Base-by-base conservation (phyloP, 2,888 invertebrate genomes). In the Phengaris alcon region DNA sequence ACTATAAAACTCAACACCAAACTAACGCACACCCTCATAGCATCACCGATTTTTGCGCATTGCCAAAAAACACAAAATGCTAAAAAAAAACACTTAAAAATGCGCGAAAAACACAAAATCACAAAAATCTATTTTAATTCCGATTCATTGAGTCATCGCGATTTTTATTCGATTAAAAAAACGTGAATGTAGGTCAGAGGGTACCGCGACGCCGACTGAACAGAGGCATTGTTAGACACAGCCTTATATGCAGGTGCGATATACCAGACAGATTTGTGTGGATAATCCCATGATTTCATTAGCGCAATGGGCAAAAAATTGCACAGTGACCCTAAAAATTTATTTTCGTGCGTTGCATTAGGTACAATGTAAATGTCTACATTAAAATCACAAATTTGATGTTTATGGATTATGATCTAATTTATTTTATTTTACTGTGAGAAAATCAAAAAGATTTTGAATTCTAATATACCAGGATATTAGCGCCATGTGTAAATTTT, bases 161-260 rank as follows among this genome's bases (percentile, higher is more conserved):
- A 57, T 46, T 59, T 57, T 59, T 59, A 59, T 12, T 72, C 13
- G 22, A 57, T 51, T 6, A 59, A 59, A 55, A 46, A 75, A 75
- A 10, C 12, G 51, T 51, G 54, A 78, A 83, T 87, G 80, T 88
- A 82, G 89, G 92, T 90, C 90, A 90, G 82, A 85, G 87, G 88
- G 86, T 86, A 83, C 83, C 87, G 87, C 86, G 88, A 84, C 83
- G 81, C 80, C 85, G 85, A 93, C 93, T 93, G 91, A 91, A 88
- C 90, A 84, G 87, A 82, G 82, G 87, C 85, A 88, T 87, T 88
- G 88, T 89, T 83, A 85, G 86, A 87, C 86, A 86, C 91, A 90
- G 88, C 87, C 88, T 93, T 93, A 91, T 93, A 93, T 92, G 90
- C 86, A 88, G 87, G 86, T 86, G 87, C 85, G 84, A 89, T 85